Percentiles rank a stretch among this genome's conserved stretches.
Conservation (phyloP, 1,140 invertebrate genomes). For the Arion vulgaris region DNA sequence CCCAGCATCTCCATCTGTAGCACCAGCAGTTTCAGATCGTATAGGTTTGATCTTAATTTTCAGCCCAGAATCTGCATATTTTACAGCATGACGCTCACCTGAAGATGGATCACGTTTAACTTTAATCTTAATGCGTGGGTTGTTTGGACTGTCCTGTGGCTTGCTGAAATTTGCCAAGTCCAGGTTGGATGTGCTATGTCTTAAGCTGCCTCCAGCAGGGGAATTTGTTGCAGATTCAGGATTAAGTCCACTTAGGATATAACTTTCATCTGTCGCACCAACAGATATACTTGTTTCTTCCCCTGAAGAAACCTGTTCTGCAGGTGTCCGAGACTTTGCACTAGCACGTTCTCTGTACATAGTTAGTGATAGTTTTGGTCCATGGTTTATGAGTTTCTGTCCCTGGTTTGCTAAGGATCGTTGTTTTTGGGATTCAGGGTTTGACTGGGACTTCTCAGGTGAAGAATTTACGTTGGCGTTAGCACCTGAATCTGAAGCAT, state of each 20-base stretch:
- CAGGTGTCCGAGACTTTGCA: constrained; percentile 7
- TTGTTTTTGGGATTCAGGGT: neutral
- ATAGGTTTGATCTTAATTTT: constrained; percentile 37
- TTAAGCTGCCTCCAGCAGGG: neutral
- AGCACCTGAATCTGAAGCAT: neutral
- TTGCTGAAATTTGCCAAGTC: neutral
- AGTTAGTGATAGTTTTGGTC: constrained; percentile 16
- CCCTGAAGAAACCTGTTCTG: neutral
- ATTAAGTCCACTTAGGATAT: neutral
- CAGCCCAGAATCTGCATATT: constrained; percentile 24
- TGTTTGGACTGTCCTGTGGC: constrained; percentile 31
- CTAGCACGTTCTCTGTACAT: constrained; percentile 27
- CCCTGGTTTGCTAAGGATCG: neutral
- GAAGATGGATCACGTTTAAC: constrained; percentile 22
- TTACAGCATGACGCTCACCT: constrained; percentile 24
- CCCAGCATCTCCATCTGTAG: neutral
- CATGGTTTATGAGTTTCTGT: constrained; percentile 20
- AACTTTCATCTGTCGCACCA: neutral
- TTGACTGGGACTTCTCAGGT: neutral
- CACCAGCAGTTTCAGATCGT: neutral
- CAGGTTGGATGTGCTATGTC: neutral
- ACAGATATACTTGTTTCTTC: neutral
- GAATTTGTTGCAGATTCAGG: neutral
- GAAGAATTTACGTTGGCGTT: neutral
- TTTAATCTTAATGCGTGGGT: constrained; percentile 32